These are phyloP conservation scores for Argyrosomus japonicus DNA, from an alignment of 2,113 vertebrate genomes.

Conservation along the genomic window DNA sequence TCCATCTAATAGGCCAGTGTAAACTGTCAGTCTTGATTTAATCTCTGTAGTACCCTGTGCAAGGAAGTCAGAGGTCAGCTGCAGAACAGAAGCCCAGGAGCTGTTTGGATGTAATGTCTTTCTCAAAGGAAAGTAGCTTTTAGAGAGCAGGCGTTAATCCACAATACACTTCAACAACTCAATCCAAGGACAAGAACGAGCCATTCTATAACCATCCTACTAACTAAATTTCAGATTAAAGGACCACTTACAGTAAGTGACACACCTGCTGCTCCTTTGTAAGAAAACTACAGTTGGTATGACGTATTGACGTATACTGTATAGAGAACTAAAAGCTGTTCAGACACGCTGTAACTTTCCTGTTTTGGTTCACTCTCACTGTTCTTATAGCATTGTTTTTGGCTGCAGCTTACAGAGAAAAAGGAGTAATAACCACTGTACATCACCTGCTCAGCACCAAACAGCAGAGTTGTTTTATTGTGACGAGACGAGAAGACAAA, in stretches of 20 bases:
- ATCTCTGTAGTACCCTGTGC: slow-evolving; percentile 15
- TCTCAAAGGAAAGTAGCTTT: background rate
- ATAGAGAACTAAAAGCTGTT: slow-evolving; percentile 1
- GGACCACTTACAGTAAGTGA: background rate
- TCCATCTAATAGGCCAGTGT: slow-evolving; percentile 42
- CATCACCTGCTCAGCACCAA: background rate
- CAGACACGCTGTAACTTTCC: background rate
- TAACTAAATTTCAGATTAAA: background rate
- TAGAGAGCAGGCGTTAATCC: background rate
- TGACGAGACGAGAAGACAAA: background rate
- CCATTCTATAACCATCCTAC: background rate
- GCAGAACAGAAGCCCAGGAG: slow-evolving; percentile 10
- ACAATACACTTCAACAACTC: background rate
- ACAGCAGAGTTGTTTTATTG: background rate
- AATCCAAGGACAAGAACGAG: background rate
- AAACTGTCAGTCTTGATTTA: slow-evolving; percentile 61
- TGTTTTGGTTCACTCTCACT: background rate
- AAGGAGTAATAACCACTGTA: background rate
- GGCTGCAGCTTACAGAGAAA: background rate
- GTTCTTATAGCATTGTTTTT: background rate
- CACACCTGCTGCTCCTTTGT: background rate
- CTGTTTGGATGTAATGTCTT: slow-evolving; percentile 4
- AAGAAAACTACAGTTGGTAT: background rate
- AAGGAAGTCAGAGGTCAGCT: slow-evolving; percentile 43
- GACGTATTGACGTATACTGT: background rate